Percentiles rank a stretch among this genome's conserved stretches.
Conservation (phyloP, 1,140 invertebrate species). For the Neelides sp. region DNA sequence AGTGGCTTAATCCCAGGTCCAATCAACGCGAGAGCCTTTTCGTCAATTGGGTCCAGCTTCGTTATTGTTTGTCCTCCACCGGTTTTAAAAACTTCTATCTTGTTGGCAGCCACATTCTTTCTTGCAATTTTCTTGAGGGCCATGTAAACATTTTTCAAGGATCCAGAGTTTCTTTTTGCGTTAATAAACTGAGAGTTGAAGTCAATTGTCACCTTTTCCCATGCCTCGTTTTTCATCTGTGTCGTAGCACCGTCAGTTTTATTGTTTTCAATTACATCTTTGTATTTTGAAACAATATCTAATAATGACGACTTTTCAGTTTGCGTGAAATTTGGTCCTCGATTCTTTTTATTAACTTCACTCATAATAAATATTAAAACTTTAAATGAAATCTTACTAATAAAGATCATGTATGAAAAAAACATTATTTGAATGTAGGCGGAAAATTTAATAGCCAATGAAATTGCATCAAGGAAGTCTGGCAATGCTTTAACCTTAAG, state of each 20-base stretch:
- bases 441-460: too few relatives aligned
- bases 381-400: too few relatives aligned
- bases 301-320: neutral
- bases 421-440: too few relatives aligned
- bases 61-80: neutral
- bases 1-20: neutral
- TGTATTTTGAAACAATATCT: neutral
- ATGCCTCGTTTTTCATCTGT: slow-evolving; percentile 1
- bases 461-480: too few relatives aligned
- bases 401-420: too few relatives aligned
- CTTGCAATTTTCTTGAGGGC: neutral
- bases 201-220: neutral
- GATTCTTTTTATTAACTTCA: too few relatives aligned
- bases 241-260: slow-evolving; percentile 8
- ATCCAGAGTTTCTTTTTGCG: neutral
- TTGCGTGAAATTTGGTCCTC: slow-evolving; percentile 4
- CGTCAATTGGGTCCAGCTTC: neutral
- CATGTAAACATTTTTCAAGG: neutral
- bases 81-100: neutral
- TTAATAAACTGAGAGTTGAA: neutral
- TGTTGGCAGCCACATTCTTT: neutral
- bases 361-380: too few relatives aligned
- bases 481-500: too few relatives aligned
- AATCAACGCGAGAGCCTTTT: neutral
- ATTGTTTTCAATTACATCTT: slow-evolving; percentile 9